phyloP scores from a whole-genome alignment of 1,140 invertebrate species.

The Mya arenaria region DNA sequence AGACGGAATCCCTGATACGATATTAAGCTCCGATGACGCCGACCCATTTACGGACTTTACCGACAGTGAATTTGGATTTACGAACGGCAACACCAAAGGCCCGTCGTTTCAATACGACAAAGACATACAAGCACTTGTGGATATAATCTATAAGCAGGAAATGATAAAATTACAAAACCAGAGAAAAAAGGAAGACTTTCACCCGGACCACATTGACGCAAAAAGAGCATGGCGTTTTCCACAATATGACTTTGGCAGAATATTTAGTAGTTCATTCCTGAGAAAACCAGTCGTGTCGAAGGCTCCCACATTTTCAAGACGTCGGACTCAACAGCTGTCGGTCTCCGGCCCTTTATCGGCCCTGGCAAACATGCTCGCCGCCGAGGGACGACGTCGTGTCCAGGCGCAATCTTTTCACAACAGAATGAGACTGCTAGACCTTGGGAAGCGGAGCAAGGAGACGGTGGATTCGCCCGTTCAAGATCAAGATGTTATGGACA shows the following conservation, averaged over 20 bases:
- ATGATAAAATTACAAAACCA: too few relatives aligned
- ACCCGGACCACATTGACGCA: not conserved
- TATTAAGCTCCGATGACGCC: too few relatives aligned
- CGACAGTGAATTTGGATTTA: too few relatives aligned
- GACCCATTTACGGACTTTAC: too few relatives aligned
- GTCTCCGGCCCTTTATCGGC: constrained; percentile 52
- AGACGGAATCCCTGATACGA: too few relatives aligned
- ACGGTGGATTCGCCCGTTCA: too few relatives aligned
- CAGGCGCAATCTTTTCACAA: constrained; percentile 28
- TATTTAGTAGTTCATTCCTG: not conserved
- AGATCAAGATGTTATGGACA: too few relatives aligned
- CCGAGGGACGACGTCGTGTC: constrained; percentile 25
- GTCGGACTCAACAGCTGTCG: constrained; percentile 43
- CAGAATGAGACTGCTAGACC: constrained; percentile 35
- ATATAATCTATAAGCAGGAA: too few relatives aligned
- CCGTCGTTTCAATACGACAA: too few relatives aligned
- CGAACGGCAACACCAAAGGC: too few relatives aligned
- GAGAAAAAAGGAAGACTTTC: not conserved
- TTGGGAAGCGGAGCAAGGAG: constrained; percentile 29
- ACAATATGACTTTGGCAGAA: not conserved
- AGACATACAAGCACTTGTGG: too few relatives aligned
- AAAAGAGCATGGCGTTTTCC: not conserved
- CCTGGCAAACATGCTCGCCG: constrained; percentile 44
- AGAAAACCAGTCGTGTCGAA: not conserved
- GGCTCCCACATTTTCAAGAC: not conserved